Evolutionary conservation across 1,140 invertebrate genomes (phyloP).

Genomic region (Helicoverpa armigera): DNA sequence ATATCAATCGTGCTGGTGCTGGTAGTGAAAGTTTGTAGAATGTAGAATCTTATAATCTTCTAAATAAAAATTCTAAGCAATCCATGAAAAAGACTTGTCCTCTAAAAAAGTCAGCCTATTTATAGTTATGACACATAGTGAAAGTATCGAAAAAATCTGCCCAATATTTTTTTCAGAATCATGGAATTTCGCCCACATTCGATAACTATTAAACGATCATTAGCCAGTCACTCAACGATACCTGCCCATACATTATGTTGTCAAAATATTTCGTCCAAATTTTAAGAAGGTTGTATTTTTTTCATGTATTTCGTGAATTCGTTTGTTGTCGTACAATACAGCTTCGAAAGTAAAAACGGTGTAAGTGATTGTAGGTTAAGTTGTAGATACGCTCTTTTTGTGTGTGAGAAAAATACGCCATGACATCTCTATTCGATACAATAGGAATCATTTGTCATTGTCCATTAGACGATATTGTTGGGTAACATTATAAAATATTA

Average conservation of each 20-base stretch:
- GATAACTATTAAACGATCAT: conserved; percentile 77
- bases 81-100: too few species aligned
- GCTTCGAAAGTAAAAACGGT: background rate
- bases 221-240: conserved; percentile 70
- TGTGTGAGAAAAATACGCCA: conserved; percentile 63
- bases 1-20: too few species aligned
- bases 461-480: conserved; percentile 84
- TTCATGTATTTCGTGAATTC: conserved; percentile 78
- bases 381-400: too few species aligned
- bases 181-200: conserved; percentile 37
- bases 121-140: background rate
- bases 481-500: conserved; percentile 73
- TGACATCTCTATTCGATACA: conserved; percentile 82
- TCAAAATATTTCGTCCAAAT: conserved; percentile 83
- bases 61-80: too few species aligned
- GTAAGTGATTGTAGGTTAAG: too few species aligned
- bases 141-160: background rate
- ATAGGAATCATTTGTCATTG: conserved; percentile 84
- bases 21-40: too few species aligned
- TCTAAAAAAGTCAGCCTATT: too few species aligned
- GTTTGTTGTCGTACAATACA: conserved; percentile 73
- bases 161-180: background rate
- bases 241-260: conserved; percentile 82
- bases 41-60: too few species aligned
- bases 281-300: conserved; percentile 58